Conservation (phyloP, 2,797 vertebrate species). For the Amblyraja radiata region DNA sequence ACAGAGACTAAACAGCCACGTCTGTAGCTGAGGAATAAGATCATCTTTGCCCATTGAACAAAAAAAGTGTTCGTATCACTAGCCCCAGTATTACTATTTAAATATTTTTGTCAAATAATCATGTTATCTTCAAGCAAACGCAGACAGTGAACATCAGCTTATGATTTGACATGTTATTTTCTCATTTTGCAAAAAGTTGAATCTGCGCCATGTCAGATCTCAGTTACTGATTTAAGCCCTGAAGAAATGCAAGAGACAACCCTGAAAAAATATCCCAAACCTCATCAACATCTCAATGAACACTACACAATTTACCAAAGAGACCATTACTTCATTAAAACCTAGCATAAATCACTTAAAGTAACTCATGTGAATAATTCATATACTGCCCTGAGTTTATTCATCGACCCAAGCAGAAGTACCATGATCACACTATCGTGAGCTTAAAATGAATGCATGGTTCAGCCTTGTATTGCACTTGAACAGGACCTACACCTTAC, state of each 20-base stretch:
- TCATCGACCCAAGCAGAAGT: neutral
- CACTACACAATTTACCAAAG: neutral
- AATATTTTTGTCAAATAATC: neutral
- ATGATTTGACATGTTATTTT: neutral
- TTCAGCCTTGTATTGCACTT: neutral
- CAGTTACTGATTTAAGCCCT: neutral
- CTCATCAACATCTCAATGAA: neutral
- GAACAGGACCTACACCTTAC: too few species aligned
- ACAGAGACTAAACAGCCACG: neutral
- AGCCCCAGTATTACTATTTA: neutral
- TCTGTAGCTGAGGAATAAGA: neutral
- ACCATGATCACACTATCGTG: neutral
- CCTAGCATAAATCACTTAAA: neutral
- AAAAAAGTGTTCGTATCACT: neutral
- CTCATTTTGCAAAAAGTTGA: neutral
- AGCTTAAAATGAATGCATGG: neutral
- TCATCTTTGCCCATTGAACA: neutral
- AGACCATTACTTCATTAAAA: neutral
- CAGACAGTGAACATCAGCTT: neutral
- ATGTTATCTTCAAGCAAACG: neutral
- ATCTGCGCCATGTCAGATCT: neutral
- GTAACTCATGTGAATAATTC: neutral
- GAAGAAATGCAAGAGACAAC: neutral
- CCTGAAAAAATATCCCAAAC: neutral
- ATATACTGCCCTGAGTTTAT: neutral